A percentile compares a stretch with the other conserved stretches of the same genome.
Evolutionary conservation across 2,888 invertebrate genomes (phyloP).

Genomic region (Conus canariensis): DNA sequence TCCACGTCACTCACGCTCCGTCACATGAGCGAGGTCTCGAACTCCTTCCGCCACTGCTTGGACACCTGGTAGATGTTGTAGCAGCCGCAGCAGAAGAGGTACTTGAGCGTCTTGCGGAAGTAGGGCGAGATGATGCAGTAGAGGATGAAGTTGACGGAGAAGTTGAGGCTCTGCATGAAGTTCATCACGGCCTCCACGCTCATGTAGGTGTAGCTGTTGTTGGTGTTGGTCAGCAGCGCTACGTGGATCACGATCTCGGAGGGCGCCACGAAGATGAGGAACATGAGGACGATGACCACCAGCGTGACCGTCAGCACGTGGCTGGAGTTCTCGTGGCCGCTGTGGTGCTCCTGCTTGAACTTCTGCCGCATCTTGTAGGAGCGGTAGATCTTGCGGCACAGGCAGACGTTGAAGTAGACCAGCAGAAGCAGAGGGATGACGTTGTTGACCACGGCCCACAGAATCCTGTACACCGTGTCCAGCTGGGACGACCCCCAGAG

Average conservation of each 20-base stretch:
- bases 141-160: conserved; percentile 89
- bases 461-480: conserved; percentile 66
- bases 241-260: conserved; percentile 72
- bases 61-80: conserved; percentile 50
- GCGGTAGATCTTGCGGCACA: conserved; percentile 71
- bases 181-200: conserved; percentile 82
- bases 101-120: conserved; percentile 84
- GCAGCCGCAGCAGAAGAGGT: conserved; percentile 65
- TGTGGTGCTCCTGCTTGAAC: conserved; percentile 55
- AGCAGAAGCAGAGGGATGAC: conserved; percentile 71
- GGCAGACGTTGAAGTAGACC: conserved; percentile 72
- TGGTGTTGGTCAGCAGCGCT: conserved; percentile 60
- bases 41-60: conserved; percentile 53
- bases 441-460: conserved; percentile 72
- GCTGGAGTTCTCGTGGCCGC: conserved; percentile 61
- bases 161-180: conserved; percentile 87
- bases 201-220: conserved; percentile 65
- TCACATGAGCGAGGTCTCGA: conserved; percentile 54
- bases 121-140: conserved; percentile 89
- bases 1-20: conserved; percentile 29
- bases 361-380: conserved; percentile 69
- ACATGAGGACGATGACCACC: conserved; percentile 75
- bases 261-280: conserved; percentile 75
- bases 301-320: conserved; percentile 73
- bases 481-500: conserved; percentile 58